Conservation (phyloP, 2,888 invertebrate species). For the Eristalis intricaria region DNA sequence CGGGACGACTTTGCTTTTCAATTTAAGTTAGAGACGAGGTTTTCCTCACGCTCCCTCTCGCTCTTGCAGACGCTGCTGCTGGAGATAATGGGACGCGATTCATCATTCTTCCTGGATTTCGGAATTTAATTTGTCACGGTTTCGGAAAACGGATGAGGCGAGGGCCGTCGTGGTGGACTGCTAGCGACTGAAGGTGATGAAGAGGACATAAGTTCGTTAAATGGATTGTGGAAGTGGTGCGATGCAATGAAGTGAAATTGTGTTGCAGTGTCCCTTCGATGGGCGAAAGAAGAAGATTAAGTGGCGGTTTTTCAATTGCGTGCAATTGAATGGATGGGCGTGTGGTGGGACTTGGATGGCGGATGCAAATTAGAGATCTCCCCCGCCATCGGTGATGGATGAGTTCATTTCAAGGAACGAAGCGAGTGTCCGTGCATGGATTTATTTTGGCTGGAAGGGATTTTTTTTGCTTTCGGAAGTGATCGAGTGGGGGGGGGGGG, state of each 20-base stretch:
- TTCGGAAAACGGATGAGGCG: constrained; percentile 45
- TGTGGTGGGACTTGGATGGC: neutral
- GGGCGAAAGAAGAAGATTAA: constrained; percentile 9
- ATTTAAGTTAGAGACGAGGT: neutral
- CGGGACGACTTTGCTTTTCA: constrained; percentile 26
- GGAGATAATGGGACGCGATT: constrained; percentile 67
- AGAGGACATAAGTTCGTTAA: constrained; percentile 60
- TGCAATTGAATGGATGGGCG: too few species aligned
- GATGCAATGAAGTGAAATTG: constrained; percentile 55
- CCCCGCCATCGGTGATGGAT: neutral
- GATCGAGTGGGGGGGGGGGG: too few species aligned
- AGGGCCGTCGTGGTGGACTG: neutral
- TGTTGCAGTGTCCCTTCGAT: constrained; percentile 12
- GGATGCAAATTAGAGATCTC: constrained; percentile 1
- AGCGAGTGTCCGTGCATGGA: neutral
- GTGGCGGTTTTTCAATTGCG: neutral
- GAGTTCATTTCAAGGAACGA: neutral
- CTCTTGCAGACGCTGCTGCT: neutral
- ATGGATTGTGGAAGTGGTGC: constrained; percentile 16
- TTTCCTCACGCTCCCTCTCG: neutral
- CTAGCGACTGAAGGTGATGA: constrained; percentile 46
- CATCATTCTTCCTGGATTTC: constrained; percentile 70
- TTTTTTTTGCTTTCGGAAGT: too few species aligned
- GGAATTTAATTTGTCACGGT: constrained; percentile 71
- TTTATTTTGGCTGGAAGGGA: too few species aligned